phyloP scores from a whole-genome alignment of 92 coral and sea anemone species.

The Phenganax subtilis region DNA sequence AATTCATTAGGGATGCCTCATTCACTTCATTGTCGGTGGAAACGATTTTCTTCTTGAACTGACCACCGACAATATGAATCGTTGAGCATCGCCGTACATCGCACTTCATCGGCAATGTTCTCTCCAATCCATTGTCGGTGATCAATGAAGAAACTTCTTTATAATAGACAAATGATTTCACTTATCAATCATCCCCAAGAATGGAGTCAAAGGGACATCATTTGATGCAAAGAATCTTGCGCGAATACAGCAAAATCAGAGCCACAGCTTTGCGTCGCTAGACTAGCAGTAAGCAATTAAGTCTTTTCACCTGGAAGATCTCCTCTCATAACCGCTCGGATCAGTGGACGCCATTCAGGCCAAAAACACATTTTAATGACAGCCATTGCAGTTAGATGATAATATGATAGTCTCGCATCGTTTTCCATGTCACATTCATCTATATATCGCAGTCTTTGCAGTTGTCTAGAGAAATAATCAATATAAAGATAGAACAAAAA shows the following conservation, averaged over 20 bases:
- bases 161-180: too few relatives aligned
- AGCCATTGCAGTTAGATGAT: constrained; percentile 74
- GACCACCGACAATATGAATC: too few relatives aligned
- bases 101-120: too few relatives aligned
- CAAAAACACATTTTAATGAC: constrained; percentile 63
- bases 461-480: constrained; percentile 45
- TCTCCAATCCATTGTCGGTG: too few relatives aligned
- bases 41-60: too few relatives aligned
- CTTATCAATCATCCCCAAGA: too few relatives aligned
- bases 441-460: constrained; percentile 76
- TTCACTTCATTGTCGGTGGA: background rate
- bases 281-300: background rate
- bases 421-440: constrained; percentile 83
- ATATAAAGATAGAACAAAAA: background rate
- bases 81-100: too few relatives aligned
- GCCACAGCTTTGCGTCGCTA: background rate
- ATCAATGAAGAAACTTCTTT: too few relatives aligned
- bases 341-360: constrained; percentile 71
- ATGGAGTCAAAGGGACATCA: too few relatives aligned
- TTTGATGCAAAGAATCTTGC: too few relatives aligned
- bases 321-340: constrained; percentile 72
- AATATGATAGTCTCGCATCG: constrained; percentile 52
- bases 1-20: too few relatives aligned
- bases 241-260: too few relatives aligned
- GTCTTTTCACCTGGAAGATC: constrained; percentile 64